These are phyloP conservation scores for Bujurquina vittata DNA, from an alignment of 2,113 vertebrate genomes.

Conservation along the genomic window DNA sequence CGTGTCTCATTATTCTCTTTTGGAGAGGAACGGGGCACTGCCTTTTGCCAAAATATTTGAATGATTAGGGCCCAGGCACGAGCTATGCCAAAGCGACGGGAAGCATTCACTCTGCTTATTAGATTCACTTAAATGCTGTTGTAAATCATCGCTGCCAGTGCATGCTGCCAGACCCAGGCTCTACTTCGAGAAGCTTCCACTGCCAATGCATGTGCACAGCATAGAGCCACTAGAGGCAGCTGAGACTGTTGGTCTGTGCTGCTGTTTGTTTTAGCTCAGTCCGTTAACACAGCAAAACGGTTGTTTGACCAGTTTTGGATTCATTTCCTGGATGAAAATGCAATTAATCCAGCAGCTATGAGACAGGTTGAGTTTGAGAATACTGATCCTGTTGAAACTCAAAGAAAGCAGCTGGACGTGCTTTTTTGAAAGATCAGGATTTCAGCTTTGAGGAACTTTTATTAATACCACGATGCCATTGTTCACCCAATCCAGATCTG, in stretches of 20 bases:
- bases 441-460: slow-evolving; percentile 53
- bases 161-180: slow-evolving; percentile 70
- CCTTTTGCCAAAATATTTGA: slow-evolving; percentile 96
- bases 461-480: slow-evolving; percentile 37
- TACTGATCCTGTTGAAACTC: slow-evolving; percentile 38
- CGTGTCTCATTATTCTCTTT: no score
- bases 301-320: slow-evolving; percentile 61
- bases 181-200: slow-evolving; percentile 66
- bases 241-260: slow-evolving; percentile 50
- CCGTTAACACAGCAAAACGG: slow-evolving; percentile 44
- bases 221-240: slow-evolving; percentile 57
- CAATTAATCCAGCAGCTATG: slow-evolving; percentile 50
- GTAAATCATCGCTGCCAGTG: slow-evolving; percentile 89
- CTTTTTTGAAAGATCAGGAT: slow-evolving; percentile 56
- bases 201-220: slow-evolving; percentile 65
- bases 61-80: slow-evolving; percentile 90
- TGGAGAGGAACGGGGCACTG: slow-evolving; percentile 74
- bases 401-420: slow-evolving; percentile 53
- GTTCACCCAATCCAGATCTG: slow-evolving; percentile 38
- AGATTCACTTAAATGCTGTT: slow-evolving; percentile 90
- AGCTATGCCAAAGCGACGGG: slow-evolving; percentile 90
- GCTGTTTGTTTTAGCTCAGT: slow-evolving; percentile 68
- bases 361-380: slow-evolving; percentile 27
- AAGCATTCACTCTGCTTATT: slow-evolving; percentile 93
- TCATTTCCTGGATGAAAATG: slow-evolving; percentile 42